Conservation (phyloP, 2,888 invertebrate genomes). For the Tortricodes alternella region DNA sequence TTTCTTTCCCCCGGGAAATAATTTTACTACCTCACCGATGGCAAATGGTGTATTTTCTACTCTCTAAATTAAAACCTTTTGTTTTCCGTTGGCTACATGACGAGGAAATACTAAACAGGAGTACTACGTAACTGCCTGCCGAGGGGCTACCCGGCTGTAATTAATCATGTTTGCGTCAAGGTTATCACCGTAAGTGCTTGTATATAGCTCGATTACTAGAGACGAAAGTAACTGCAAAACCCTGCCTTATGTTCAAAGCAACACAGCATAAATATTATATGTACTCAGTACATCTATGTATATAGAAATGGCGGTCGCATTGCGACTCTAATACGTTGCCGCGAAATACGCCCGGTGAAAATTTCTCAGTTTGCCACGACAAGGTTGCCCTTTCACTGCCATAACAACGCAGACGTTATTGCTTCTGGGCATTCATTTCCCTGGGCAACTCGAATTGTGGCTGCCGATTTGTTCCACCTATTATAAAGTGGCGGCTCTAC, state of each 20-base stretch:
- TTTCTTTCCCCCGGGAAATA: conserved; percentile 37
- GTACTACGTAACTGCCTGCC: conserved; percentile 31
- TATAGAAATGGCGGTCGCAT: conserved; percentile 11
- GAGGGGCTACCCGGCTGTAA: conserved; percentile 37
- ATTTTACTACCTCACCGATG: conserved; percentile 21
- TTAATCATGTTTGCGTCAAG: conserved; percentile 43
- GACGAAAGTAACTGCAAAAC: not conserved
- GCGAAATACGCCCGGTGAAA: conserved; percentile 1
- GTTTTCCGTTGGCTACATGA: conserved; percentile 10
- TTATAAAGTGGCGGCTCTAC: conserved; percentile 10
- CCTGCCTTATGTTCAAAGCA: conserved; percentile 7
- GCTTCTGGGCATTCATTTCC: conserved; percentile 4
- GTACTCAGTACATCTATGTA: not conserved
- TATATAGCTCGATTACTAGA: not conserved
- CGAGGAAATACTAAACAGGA: conserved; percentile 18
- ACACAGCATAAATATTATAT: conserved; percentile 2
- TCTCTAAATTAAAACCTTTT: conserved; percentile 6
- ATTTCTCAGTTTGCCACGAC: conserved; percentile 2
- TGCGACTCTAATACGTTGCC: conserved; percentile 14
- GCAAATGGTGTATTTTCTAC: conserved; percentile 10
- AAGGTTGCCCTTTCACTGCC: not conserved
- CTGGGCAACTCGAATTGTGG: conserved; percentile 1
- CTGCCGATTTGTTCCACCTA: conserved; percentile 3
- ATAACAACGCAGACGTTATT: conserved; percentile 5
- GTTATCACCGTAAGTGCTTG: conserved; percentile 19